phyloP scores from a whole-genome alignment of 2,797 vertebrate genomes.

The Schizothorax lantsangensis region DNA sequence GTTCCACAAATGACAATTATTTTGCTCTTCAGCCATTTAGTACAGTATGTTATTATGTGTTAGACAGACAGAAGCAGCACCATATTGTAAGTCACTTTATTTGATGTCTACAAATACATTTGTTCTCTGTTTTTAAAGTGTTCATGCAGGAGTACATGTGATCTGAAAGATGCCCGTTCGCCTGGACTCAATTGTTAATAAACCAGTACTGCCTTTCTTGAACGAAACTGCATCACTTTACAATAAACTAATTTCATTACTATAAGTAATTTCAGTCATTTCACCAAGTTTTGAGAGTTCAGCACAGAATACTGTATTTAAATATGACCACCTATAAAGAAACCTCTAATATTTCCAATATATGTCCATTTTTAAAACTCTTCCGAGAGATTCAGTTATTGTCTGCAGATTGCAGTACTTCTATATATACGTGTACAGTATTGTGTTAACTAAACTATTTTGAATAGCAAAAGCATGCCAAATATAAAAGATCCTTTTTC shows the following conservation, averaged over 20 bases:
- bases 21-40: conserved; percentile 25
- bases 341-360: conserved; percentile 19
- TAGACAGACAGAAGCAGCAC: conserved; percentile 54
- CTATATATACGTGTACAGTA: conserved; percentile 85
- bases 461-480: conserved; percentile 85
- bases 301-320: conserved; percentile 68
- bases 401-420: conserved; percentile 85
- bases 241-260: conserved; percentile 64
- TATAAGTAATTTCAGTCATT: conserved; percentile 72
- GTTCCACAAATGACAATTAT: conserved; percentile 17
- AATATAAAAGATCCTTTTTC: conserved; percentile 74
- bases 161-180: conserved; percentile 43
- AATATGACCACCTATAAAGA: conserved; percentile 64
- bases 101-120: conserved; percentile 57
- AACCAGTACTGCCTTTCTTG: conserved; percentile 49
- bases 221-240: conserved; percentile 54
- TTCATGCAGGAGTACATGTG: conserved; percentile 55
- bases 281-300: conserved; percentile 69
- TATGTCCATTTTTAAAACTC: conserved; percentile 75
- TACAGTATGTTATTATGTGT: conserved; percentile 25
- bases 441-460: conserved; percentile 84
- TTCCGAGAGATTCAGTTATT: conserved; percentile 76
- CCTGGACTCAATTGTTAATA: conserved; percentile 55
- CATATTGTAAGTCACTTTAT: conserved; percentile 49
- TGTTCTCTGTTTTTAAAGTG: conserved; percentile 55